phyloP scores from a whole-genome alignment of 2,113 vertebrate genomes.

The Tetrax tetrax region DNA sequence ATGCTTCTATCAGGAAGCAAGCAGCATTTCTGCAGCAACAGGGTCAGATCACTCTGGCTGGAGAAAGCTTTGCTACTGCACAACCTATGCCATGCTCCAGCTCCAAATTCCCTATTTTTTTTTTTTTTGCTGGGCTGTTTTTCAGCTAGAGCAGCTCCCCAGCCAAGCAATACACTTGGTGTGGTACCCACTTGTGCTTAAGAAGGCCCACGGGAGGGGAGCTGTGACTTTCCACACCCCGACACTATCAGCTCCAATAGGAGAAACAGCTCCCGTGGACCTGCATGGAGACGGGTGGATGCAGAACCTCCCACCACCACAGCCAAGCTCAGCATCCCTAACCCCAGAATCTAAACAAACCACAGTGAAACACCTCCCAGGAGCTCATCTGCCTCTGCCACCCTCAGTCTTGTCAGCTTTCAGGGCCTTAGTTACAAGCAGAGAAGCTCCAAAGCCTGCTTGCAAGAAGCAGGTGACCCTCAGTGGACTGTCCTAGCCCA shows the following conservation, averaged over 20 bases:
- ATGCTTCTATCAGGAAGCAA: background rate
- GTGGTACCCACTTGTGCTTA: accelerated
- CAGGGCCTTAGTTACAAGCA: background rate
- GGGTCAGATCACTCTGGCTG: accelerated
- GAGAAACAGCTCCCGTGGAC: background rate
- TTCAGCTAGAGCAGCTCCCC: background rate
- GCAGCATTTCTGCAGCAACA: background rate
- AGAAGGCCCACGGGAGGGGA: accelerated
- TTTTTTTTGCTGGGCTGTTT: background rate
- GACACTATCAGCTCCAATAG: accelerated
- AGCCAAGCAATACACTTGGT: background rate
- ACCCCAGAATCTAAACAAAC: background rate
- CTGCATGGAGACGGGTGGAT: background rate
- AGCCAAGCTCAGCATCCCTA: background rate
- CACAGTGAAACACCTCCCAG: background rate
- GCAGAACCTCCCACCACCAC: background rate
- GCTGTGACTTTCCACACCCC: background rate
- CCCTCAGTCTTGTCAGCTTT: background rate
- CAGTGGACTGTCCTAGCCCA: too few relatives aligned
- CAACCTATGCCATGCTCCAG: accelerated
- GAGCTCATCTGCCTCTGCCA: background rate
- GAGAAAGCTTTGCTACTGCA: background rate
- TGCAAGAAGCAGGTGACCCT: background rate
- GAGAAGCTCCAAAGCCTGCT: background rate
- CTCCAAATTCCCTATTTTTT: background rate